Evolutionary conservation across 2,888 invertebrate species (phyloP).

Genomic region (Dasypogon diadema): DNA sequence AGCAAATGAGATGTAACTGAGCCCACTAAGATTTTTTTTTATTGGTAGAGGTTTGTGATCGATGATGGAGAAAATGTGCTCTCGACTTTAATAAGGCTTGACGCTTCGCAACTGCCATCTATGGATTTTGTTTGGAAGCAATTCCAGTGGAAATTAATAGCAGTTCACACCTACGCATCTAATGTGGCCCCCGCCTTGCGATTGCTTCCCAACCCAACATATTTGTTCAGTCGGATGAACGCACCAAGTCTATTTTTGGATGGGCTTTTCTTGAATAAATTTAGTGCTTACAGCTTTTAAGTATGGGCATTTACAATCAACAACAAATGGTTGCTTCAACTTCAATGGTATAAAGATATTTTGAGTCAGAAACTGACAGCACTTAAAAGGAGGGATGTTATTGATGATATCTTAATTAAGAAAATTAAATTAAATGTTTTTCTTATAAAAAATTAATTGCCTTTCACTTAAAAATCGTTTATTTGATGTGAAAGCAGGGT

Average conservation of each 20-base stretch:
- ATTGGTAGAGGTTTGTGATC: not conserved
- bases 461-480: too few relatives aligned
- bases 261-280: not conserved
- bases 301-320: not conserved
- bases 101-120: not conserved
- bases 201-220: not conserved
- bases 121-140: constrained; percentile 9
- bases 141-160: constrained; percentile 23
- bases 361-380: too few relatives aligned
- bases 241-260: constrained; percentile 34
- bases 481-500: too few relatives aligned
- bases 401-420: too few relatives aligned
- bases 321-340: too few relatives aligned
- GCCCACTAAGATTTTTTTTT: not conserved
- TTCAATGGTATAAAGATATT: too few relatives aligned
- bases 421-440: too few relatives aligned
- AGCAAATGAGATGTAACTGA: not conserved
- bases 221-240: constrained; percentile 31
- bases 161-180: constrained; percentile 25
- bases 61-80: not conserved
- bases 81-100: not conserved
- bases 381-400: too few relatives aligned
- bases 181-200: not conserved
- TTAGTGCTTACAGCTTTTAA: not conserved
- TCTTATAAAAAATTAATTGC: too few relatives aligned